Base-by-base conservation (phyloP, 2,888 invertebrate species). In the Mythimna impura region DNA sequence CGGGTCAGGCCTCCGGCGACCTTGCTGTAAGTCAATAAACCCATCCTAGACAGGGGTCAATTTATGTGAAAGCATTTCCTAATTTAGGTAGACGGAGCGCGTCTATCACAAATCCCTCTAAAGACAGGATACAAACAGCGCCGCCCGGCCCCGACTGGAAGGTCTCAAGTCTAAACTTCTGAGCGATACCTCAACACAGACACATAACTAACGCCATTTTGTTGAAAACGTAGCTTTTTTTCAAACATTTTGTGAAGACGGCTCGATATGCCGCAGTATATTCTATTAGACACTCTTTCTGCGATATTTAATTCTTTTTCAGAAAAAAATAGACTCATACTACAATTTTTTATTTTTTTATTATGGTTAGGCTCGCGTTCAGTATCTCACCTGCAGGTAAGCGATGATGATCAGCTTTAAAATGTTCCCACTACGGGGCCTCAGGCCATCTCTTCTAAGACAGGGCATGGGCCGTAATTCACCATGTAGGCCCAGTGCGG, bases 21-120 rank as follows among this genome's bases (percentile, higher is more conserved):
- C 76, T 81, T 81, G 71, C 72, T 52, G 30, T 65, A 73, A 72
- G 81, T 80, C 83, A 81, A 81, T 85, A 83, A 85, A 81, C 81
- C 71, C 73, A 76, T 77, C 52, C 62, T 71, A 79, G 81, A 72
- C 71, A 66, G 78, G 60, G 70, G 74, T 79, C 71, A 71, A 82
- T 82, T 73, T 85, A 82, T 85, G 34, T 75, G 47, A 82, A 82
- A 84, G 76, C 71, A 52, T 70, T 78, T 80, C 71, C 77, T 82
- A 72, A 82, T 80, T 72, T 72, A 63, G 70, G 67, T 63, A 80
- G 74, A 75, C 69, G 61, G 30, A 34, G 69, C 65, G 65, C 68
- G 67, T 73, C 85, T 65, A 60, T 70, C 67, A 50, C 63, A 73
- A 70, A 78, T 69, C 75, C 67, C 55, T 57, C 52, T 20, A 71